A percentile compares a stretch with the other conserved stretches of the same genome.
phyloP scores from a whole-genome alignment of 1,140 invertebrate genomes.

The Holotrichia oblita region DNA sequence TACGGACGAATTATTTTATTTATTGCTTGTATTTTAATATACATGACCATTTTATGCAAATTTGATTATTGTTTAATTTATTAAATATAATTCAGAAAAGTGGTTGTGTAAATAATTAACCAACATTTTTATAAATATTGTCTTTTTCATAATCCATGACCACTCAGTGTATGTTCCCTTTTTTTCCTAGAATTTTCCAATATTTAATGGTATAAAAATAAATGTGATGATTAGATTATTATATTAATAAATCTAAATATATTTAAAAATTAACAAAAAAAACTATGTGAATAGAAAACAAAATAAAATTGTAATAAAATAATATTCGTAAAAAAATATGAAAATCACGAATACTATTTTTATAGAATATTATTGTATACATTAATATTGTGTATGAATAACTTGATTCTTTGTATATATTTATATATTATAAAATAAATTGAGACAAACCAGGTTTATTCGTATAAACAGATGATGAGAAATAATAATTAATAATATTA shows the following conservation, averaged over 20 bases:
- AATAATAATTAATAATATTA: not conserved
- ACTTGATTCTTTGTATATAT: conserved; percentile 17
- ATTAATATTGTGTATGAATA: not conserved
- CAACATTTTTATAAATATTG: no score
- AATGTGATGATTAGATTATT: conserved; percentile 27
- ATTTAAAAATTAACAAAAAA: not conserved
- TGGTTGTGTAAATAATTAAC: no score
- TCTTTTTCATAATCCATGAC: no score
- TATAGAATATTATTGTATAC: conserved; percentile 27
- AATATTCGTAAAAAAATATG: conserved; percentile 1
- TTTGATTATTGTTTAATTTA: no score
- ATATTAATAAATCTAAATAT: conserved; percentile 24
- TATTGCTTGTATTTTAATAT: not conserved
- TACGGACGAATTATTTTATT: not conserved
- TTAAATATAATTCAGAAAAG: no score
- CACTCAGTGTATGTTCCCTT: not conserved
- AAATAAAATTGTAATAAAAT: not conserved
- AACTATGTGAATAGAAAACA: not conserved
- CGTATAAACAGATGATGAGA: not conserved
- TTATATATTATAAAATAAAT: not conserved
- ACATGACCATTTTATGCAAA: no score
- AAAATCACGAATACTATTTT: conserved; percentile 32
- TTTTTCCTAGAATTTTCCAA: not conserved
- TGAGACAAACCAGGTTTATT: not conserved
- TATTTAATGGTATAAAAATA: conserved; percentile 29